Conservation (phyloP, 1,140 invertebrate genomes). For the Drosophila obscura region DNA sequence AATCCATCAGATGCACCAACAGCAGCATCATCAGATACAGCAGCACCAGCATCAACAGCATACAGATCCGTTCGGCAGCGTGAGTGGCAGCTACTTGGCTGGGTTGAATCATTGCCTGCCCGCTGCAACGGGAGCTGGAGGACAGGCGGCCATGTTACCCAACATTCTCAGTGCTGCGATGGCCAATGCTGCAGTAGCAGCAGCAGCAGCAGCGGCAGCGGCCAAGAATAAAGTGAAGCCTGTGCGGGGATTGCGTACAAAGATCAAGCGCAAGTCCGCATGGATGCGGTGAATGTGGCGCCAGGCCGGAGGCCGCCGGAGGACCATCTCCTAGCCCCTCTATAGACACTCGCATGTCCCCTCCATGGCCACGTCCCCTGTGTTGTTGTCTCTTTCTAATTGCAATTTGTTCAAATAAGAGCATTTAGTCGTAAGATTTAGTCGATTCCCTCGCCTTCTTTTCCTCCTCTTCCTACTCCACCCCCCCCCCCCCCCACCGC, state of each 20-base stretch:
- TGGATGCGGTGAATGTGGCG: conserved; percentile 82
- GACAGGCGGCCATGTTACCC: conserved; percentile 21
- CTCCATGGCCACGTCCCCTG: not conserved
- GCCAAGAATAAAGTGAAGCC: conserved; percentile 60
- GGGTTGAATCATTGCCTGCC: conserved; percentile 28
- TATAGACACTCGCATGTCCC: conserved; percentile 2
- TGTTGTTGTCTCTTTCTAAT: conserved; percentile 61
- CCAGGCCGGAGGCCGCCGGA: conserved; percentile 41
- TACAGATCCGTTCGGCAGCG: conserved; percentile 24
- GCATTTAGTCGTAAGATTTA: conserved; percentile 62
- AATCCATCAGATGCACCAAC: conserved; percentile 40
- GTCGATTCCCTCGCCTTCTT: not conserved
- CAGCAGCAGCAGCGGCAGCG: conserved; percentile 47
- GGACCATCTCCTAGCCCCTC: conserved; percentile 11
- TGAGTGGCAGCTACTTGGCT: conserved; percentile 32
- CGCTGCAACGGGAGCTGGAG: conserved; percentile 1
- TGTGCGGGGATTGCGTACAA: conserved; percentile 69
- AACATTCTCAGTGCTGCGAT: conserved; percentile 48
- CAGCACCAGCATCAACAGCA: conserved; percentile 23
- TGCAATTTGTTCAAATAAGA: conserved; percentile 48
- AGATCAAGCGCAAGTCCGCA: conserved; percentile 79
- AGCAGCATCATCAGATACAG: conserved; percentile 9
- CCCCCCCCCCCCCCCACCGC: not conserved
- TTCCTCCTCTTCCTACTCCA: too few species aligned
- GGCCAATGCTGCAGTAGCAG: conserved; percentile 11